Percentiles rank a stretch among this genome's conserved stretches.
These are phyloP conservation scores for Pantala flavescens DNA, from an alignment of 1,140 invertebrate genomes.

Conservation along the genomic window DNA sequence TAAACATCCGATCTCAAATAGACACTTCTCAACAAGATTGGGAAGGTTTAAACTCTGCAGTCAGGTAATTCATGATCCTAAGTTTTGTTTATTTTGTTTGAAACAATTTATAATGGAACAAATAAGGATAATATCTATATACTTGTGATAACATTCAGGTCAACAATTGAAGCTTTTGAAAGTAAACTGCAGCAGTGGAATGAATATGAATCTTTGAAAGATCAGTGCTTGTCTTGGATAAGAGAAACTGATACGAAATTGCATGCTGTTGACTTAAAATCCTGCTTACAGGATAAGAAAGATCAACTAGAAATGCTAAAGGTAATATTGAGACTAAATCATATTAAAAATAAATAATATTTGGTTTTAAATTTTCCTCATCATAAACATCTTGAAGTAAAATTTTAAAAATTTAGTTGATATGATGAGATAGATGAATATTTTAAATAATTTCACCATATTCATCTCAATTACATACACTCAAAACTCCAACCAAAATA, in stretches of 20 bases:
- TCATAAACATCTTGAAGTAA: conserved; percentile 4
- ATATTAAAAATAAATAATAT: neutral
- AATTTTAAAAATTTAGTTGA: neutral
- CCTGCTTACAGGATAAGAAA: conserved; percentile 72
- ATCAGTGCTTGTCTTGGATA: conserved; percentile 78
- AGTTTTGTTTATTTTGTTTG: neutral
- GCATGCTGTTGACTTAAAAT: conserved; percentile 79
- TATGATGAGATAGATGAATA: conserved; percentile 4
- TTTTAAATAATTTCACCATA: too few relatives aligned
- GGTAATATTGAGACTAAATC: conserved; percentile 25
- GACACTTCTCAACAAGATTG: conserved; percentile 82
- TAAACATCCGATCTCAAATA: conserved; percentile 73
- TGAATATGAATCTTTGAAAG: conserved; percentile 80
- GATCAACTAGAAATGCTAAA: conserved; percentile 67
- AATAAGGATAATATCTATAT: too few relatives aligned
- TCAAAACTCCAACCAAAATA: too few relatives aligned
- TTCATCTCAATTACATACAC: too few relatives aligned
- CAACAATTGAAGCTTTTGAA: conserved; percentile 65
- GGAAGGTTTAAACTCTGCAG: conserved; percentile 66
- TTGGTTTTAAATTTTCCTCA: neutral
- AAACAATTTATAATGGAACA: too few relatives aligned
- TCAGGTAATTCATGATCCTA: conserved; percentile 36
- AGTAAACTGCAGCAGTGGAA: conserved; percentile 79
- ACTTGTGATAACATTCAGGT: conserved; percentile 27
- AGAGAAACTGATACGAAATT: conserved; percentile 77